Conservation (phyloP, 2,113 vertebrate genomes). For the Xyrauchen texanus region DNA sequence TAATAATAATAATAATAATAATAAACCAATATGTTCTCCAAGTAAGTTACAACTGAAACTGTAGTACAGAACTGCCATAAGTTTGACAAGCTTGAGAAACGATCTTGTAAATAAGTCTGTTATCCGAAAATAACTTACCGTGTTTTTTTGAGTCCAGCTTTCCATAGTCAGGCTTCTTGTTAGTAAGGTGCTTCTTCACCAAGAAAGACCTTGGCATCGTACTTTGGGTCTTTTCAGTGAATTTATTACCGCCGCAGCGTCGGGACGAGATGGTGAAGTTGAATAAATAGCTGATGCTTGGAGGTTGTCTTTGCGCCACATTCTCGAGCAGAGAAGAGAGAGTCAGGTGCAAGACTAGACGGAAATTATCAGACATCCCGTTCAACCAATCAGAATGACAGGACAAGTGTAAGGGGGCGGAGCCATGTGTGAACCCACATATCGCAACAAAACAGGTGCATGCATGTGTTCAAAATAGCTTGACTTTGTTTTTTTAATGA, state of each 20-base stretch:
- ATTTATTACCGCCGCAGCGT: no score
- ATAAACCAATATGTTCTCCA: no score
- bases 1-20: no score
- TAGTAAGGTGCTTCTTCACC: conserved; percentile 66
- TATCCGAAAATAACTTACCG: conserved; percentile 52
- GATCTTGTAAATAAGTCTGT: neutral
- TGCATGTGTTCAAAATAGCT: conserved; percentile 43
- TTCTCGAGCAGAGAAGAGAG: conserved; percentile 33
- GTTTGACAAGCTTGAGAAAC: neutral
- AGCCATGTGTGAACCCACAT: conserved; percentile 44
- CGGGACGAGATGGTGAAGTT: conserved; percentile 27
- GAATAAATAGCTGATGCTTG: conserved; percentile 60
- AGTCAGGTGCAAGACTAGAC: conserved; percentile 61
- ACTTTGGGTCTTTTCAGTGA: neutral
- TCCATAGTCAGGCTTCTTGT: conserved; percentile 60
- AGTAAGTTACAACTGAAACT: no score
- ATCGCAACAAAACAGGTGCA: conserved; percentile 64
- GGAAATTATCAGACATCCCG: conserved; percentile 55
- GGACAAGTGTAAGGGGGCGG: conserved; percentile 59
- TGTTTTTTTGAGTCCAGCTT: conserved; percentile 42
- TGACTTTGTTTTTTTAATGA: neutral
- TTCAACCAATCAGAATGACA: conserved; percentile 55
- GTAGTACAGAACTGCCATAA: no score
- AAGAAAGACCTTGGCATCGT: conserved; percentile 71
- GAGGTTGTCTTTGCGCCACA: conserved; percentile 45